Percentiles rank a stretch among this genome's conserved stretches.
Conservation (phyloP, 2,113 vertebrate species). For the Colistium nudipinnis region DNA sequence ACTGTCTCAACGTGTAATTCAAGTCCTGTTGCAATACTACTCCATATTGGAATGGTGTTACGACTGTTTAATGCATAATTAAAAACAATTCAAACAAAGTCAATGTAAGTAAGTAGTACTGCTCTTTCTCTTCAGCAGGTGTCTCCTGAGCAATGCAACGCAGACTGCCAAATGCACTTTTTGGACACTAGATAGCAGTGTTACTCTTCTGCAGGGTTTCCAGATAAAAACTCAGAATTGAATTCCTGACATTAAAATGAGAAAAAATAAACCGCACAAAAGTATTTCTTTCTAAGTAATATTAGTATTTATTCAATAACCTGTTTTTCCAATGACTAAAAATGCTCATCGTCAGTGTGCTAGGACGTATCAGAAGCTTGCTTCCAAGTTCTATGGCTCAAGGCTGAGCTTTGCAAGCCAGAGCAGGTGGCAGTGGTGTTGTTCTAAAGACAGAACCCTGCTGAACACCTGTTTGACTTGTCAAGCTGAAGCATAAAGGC, state of each 20-base stretch:
- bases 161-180: not conserved
- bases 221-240: not conserved
- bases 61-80: not conserved
- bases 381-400: not conserved
- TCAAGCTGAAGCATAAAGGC: not conserved
- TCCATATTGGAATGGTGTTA: conserved; percentile 53
- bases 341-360: not conserved
- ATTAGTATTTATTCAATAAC: conserved; percentile 24
- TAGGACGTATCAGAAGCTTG: not conserved
- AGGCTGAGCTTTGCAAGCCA: not conserved
- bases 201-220: conserved; percentile 19
- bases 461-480: conserved; percentile 32
- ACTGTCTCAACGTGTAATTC: not conserved
- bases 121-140: not conserved
- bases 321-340: not conserved
- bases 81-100: conserved; percentile 11
- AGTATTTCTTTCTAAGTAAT: conserved; percentile 3
- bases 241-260: conserved; percentile 25
- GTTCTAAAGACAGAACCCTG: not conserved
- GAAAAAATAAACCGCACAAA: not conserved
- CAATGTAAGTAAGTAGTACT: too few relatives aligned
- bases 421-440: conserved; percentile 5
- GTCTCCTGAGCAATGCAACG: not conserved
- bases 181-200: conserved; percentile 68
- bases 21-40: conserved; percentile 13